These are phyloP conservation scores for Ectemnius lituratus DNA, from an alignment of 2,888 invertebrate genomes.

Conservation along the genomic window DNA sequence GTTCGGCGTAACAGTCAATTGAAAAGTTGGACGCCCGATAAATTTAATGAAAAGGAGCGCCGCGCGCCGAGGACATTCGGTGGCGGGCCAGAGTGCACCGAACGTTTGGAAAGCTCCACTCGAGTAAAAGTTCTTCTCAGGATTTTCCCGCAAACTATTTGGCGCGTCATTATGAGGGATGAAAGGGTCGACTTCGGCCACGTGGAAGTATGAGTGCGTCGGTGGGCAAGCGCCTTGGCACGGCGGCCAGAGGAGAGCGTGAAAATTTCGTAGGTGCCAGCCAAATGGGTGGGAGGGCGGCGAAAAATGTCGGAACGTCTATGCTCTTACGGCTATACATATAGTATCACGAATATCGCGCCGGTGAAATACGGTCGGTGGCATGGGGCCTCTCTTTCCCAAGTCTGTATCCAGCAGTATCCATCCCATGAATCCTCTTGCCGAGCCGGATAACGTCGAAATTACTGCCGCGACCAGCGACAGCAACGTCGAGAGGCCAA, in stretches of 20 bases:
- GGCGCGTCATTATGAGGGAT: conserved; percentile 34
- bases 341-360: conserved; percentile 6
- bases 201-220: no score
- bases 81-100: neutral
- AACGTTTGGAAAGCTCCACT: neutral
- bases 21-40: conserved; percentile 64
- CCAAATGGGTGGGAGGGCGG: neutral
- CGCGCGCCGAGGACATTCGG: conserved; percentile 6
- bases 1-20: conserved; percentile 63
- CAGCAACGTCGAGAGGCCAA: no score
- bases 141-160: conserved; percentile 28
- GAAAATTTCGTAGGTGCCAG: conserved; percentile 25
- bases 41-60: conserved; percentile 65
- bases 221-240: no score
- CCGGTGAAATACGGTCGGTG: neutral
- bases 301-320: conserved; percentile 21
- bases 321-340: conserved; percentile 11
- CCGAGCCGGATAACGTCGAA: no score
- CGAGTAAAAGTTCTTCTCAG: conserved; percentile 47
- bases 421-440: no score
- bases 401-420: no score
- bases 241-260: neutral
- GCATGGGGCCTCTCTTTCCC: no score
- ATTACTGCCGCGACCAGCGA: no score
- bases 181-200: conserved; percentile 11